Conservation (phyloP, 1,140 invertebrate species). For the Temnothorax nylanderi region DNA sequence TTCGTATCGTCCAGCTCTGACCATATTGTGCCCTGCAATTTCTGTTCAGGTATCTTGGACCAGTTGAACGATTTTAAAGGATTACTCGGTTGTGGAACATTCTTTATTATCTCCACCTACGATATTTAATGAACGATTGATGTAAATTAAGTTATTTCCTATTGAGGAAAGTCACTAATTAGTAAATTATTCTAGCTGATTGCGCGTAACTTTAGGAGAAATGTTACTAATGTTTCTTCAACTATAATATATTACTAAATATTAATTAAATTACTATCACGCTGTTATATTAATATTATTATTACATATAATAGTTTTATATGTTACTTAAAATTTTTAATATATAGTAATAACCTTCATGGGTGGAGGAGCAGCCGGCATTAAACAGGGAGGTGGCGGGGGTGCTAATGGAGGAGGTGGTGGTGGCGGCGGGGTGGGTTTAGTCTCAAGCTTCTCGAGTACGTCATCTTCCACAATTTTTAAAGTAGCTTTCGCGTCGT, state of each 20-base stretch:
- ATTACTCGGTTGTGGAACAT: conserved; percentile 95
- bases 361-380: conserved; percentile 86
- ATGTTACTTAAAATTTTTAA: background rate
- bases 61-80: conserved; percentile 99
- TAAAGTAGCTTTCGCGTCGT: conserved; percentile 93
- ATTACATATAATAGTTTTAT: too few species aligned
- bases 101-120: conserved; percentile 87
- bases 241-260: too few species aligned
- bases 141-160: background rate
- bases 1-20: conserved; percentile 97
- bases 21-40: conserved; percentile 97
- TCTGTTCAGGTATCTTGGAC: conserved; percentile 96
- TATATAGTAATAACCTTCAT: conserved; percentile 79
- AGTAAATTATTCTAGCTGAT: background rate
- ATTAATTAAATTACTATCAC: too few species aligned
- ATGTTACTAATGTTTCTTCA: too few species aligned
- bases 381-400: conserved; percentile 86
- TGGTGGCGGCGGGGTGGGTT: conserved; percentile 84
- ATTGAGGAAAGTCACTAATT: background rate
- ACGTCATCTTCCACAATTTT: conserved; percentile 86
- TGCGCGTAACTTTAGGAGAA: background rate
- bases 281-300: too few species aligned
- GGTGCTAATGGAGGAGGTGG: conserved; percentile 88
- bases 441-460: conserved; percentile 82
- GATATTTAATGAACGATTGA: background rate